These are phyloP conservation scores for Drosophila lini DNA, from an alignment of 1,140 invertebrate genomes.

Conservation along the genomic window DNA sequence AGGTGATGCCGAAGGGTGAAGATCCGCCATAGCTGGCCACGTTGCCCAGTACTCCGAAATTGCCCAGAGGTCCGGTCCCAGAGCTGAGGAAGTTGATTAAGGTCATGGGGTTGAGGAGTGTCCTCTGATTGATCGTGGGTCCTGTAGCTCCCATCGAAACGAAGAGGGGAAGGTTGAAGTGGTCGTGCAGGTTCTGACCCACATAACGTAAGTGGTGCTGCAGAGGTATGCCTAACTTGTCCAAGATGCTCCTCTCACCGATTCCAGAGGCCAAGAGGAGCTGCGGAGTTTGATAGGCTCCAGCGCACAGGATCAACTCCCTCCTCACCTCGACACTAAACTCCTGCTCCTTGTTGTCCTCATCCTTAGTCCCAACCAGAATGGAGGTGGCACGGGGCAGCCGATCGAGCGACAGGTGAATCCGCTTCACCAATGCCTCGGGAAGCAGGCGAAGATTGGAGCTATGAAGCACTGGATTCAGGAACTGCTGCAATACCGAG, in stretches of 20 bases:
- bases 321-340: constrained; percentile 86
- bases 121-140: constrained; percentile 86
- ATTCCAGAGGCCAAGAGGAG: constrained; percentile 90
- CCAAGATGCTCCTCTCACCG: constrained; percentile 85
- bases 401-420: constrained; percentile 72
- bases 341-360: constrained; percentile 67
- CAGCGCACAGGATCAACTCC: constrained; percentile 90
- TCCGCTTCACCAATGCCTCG: constrained; percentile 86
- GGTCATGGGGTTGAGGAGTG: constrained; percentile 86
- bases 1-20: constrained; percentile 85
- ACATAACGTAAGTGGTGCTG: constrained; percentile 86
- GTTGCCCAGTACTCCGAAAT: constrained; percentile 87
- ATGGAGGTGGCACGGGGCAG: constrained; percentile 47
- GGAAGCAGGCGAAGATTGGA: constrained; percentile 89
- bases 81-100: constrained; percentile 87
- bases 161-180: constrained; percentile 89
- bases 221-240: constrained; percentile 85
- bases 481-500: constrained; percentile 88
- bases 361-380: constrained; percentile 69
- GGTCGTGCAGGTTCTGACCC: constrained; percentile 89
- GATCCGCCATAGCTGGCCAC: constrained; percentile 78
- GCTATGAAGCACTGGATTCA: constrained; percentile 87
- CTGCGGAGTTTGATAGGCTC: constrained; percentile 89
- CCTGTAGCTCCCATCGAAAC: constrained; percentile 87
- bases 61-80: constrained; percentile 86